Evolutionary conservation across 2,113 vertebrate genomes (phyloP), one percentile per base, ranked within the genome.

Genomic region (Pterocles orientalis): DNA sequence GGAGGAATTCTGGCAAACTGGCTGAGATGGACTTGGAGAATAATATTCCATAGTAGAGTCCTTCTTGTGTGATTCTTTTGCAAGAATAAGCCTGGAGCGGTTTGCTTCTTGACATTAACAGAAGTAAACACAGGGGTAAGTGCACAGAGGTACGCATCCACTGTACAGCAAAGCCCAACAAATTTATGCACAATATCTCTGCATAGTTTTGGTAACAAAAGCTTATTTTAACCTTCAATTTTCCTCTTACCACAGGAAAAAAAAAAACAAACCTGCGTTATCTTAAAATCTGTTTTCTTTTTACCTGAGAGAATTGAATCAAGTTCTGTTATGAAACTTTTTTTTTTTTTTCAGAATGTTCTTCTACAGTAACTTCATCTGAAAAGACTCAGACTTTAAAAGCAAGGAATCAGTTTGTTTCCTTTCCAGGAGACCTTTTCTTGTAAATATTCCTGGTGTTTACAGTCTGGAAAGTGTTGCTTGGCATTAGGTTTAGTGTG

Each of bases 21-120:
- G 6, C 14, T 87, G 54, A 57, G 17, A 23, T 31, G 19, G 18
- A 16, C 16, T 29, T 53, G 18, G 20, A 69, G 23, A 87, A 57
- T 31, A 89, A 47, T 31, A 71, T 75, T 82, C 10, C 10, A 31
- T 41, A 24, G 34, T 9, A 34, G 10, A 60, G 3, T n/a, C 53
- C 6, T 76, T 48, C 34, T 82, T 3, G 1, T 76, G 8, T 24
- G 29, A 12, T 69, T 9, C 5, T 86, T 68, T 47, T 64, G 34
- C 12, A 41, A 53, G 48, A 76, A 56, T 20, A 1, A 0, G 2
- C 39, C 34, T 79, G 36, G 76, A 82, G 43, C 3, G 0, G 10
- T 86, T 43, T 76, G 8, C 4, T 72, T 12, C 18, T 45, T 79
- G 3, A 53, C 18, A 2, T 41, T 88, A 18, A 51, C 61, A 56